These are phyloP conservation scores for Glareola pratincola DNA, from an alignment of 2,113 vertebrate species.

Conservation along the genomic window DNA sequence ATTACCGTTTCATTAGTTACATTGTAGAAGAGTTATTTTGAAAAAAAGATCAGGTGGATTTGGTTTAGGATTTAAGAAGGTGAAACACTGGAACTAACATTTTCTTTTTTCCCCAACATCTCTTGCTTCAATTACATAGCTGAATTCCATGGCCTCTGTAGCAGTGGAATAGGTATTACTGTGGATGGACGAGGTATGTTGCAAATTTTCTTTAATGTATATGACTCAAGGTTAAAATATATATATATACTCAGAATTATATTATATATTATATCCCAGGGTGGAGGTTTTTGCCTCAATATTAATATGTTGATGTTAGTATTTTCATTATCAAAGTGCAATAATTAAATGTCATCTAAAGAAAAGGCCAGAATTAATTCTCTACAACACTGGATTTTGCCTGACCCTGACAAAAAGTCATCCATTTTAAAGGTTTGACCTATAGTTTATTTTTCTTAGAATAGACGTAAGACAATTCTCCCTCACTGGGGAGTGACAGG, in stretches of 20 bases:
- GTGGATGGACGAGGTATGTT: conserved; percentile 79
- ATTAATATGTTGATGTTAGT: not conserved
- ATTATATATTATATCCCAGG: not conserved
- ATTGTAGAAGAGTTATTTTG: not conserved
- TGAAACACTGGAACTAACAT: not conserved
- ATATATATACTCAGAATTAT: not conserved
- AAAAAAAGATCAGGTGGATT: not conserved
- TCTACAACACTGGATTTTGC: not conserved
- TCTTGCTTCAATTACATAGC: conserved; percentile 39
- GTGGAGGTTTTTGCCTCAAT: not conserved
- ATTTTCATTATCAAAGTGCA: not conserved
- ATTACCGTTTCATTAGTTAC: not conserved
- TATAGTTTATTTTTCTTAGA: not conserved
- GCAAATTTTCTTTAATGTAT: not conserved
- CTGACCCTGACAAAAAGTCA: not conserved
- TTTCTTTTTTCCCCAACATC: not conserved
- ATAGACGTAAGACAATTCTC: not conserved
- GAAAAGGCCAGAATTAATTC: not conserved
- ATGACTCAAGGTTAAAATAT: not conserved
- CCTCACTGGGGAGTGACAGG: not conserved
- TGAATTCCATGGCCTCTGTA: conserved; percentile 80
- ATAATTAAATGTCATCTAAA: not conserved
- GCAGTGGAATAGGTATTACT: conserved; percentile 79
- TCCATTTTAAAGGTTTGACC: not conserved
- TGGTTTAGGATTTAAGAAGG: not conserved